A percentile compares a stretch with the other conserved stretches of the same genome.
These are phyloP conservation scores for Meandrina meandrites DNA, from an alignment of 92 coral and sea anemone genomes.

Conservation along the genomic window DNA sequence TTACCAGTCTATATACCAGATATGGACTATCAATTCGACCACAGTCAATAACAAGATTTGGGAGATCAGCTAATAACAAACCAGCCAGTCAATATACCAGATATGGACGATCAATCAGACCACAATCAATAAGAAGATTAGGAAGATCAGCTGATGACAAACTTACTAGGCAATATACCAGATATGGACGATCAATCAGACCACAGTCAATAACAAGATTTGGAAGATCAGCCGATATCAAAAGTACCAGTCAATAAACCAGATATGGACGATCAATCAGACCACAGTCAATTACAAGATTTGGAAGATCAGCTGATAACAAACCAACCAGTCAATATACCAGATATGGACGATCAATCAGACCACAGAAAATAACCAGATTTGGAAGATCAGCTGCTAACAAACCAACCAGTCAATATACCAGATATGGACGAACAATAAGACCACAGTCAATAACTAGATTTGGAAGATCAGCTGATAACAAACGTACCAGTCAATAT, in stretches of 20 bases:
- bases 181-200: not conserved
- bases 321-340: not conserved
- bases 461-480: not conserved
- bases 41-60: slow-evolving; percentile 1
- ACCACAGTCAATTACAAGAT: not conserved
- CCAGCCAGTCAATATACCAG: not conserved
- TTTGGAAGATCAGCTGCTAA: not conserved
- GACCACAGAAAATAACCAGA: not conserved
- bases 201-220: slow-evolving; percentile 7
- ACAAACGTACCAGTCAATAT: not conserved
- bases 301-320: not conserved
- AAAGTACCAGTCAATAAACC: not conserved
- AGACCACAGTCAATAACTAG: not conserved
- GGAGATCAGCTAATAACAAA: not conserved
- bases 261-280: not conserved
- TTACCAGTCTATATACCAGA: not conserved
- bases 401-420: not conserved
- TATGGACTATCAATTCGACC: not conserved
- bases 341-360: not conserved
- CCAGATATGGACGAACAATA: not conserved
- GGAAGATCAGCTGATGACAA: too few species aligned
- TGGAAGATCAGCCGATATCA: not conserved
- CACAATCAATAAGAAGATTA: not conserved
- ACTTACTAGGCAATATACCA: not conserved
- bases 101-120: not conserved